These are phyloP conservation scores for Gisinianus flammeolus DNA, from an alignment of 2,888 invertebrate genomes.

Conservation along the genomic window DNA sequence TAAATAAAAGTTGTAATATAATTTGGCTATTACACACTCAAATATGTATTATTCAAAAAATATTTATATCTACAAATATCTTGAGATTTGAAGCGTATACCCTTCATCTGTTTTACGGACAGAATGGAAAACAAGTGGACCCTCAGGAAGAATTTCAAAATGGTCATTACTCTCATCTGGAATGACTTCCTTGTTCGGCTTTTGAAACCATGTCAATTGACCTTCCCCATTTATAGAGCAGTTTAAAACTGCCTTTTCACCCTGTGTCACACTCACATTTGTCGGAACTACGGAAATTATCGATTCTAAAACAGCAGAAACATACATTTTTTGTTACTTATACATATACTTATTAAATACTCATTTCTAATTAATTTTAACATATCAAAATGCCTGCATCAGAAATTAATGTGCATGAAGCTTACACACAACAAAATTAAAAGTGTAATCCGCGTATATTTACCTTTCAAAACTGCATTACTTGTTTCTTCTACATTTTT, in stretches of 20 bases:
- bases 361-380: background rate
- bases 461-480: constrained; percentile 24
- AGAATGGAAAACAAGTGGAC: constrained; percentile 51
- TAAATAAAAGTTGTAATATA: too few species aligned
- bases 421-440: background rate
- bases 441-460: too few species aligned
- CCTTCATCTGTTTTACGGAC: constrained; percentile 56
- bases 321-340: background rate
- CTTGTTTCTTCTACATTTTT: too few species aligned
- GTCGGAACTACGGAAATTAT: background rate
- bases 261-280: constrained; percentile 46
- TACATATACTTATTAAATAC: background rate
- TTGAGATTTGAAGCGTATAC: constrained; percentile 29
- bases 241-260: constrained; percentile 51
- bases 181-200: constrained; percentile 52
- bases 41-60: constrained; percentile 54
- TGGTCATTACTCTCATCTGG: constrained; percentile 44
- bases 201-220: constrained; percentile 51
- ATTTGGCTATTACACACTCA: too few species aligned
- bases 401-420: background rate
- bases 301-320: background rate
- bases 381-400: too few species aligned
- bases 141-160: constrained; percentile 51
- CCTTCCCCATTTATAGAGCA: constrained; percentile 46
- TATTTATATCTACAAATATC: constrained; percentile 49